Evolutionary conservation across 2,888 invertebrate species (phyloP), one percentile per base, ranked within the genome.

Genomic region (Oscheius sp.): DNA sequence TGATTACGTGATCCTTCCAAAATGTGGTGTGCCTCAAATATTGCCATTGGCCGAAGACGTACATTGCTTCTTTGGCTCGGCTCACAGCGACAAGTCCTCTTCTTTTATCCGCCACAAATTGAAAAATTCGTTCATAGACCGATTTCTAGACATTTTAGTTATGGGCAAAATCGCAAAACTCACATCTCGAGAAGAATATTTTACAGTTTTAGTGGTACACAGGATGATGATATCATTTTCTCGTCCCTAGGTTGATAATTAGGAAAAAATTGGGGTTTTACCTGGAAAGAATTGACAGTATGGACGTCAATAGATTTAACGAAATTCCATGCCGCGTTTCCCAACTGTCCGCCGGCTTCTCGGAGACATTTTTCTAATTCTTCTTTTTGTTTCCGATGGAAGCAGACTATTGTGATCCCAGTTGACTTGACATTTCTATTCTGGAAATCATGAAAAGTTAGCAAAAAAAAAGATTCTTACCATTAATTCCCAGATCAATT

Each of bases 1-100:
- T 35, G 9, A 3, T 6, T 3, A 35, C 35, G 9, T 35, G 9
- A 35, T 35, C 35, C 49, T 49, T 27, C 56, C 56, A 58, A n/a
- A 58, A 58, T 12, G 13, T 1, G 13, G 56, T 58, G 7, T 3
- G 3, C 6, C 25, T 6, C 1, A 58, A 12, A 23, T 27, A n/a
- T n/a, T 25, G 1, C 56, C 56, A 58, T 27, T 58, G 56, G 29
- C 56, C 56, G 13, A 58, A 58, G 16, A 58, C 13, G 56, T 58
- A 58, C 25, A 58, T 25, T 2, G 25, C 25, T 2, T 58, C 29
- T 12, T 58, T 23, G 29, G 56, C 56, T 1, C 56, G 25, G 29
- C 29, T 29, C 2, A 58, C 2, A 2, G 56, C 56, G 1, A 58
- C 56, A 12, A 29, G 23, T 25, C 56, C 25, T 16, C 56, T 21